Evolutionary conservation across 2,888 invertebrate genomes (phyloP).

Genomic region (Zygaena filipendulae): DNA sequence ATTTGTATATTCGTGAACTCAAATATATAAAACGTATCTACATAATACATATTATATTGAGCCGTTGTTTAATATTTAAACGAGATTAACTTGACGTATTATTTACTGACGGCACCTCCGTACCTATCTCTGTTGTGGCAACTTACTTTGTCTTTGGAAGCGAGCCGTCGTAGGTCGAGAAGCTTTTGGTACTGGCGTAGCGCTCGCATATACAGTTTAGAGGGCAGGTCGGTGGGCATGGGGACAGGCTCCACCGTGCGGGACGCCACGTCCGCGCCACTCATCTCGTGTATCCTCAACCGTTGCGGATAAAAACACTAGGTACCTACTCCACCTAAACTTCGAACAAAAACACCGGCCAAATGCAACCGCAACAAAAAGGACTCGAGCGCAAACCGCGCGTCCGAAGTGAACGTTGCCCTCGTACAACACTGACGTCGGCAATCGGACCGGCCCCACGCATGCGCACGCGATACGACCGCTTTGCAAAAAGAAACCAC

Average conservation of each 20-base stretch:
- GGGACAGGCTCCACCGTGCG: slow-evolving; percentile 34
- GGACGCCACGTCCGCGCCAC: slow-evolving; percentile 50
- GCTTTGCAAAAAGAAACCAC: slow-evolving; percentile 53
- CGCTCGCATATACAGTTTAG: slow-evolving; percentile 67
- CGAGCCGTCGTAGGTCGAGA: slow-evolving; percentile 64
- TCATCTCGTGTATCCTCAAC: slow-evolving; percentile 35
- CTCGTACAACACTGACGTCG: slow-evolving; percentile 58
- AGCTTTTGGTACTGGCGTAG: slow-evolving; percentile 73
- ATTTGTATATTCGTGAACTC: no score
- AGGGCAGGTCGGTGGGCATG: slow-evolving; percentile 43
- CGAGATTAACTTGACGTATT: no score
- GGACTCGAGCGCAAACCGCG: slow-evolving; percentile 44
- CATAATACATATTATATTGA: no score
- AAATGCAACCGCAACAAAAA: no score
- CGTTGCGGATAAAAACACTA: no score
- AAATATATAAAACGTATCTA: no score
- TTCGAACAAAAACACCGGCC: no score
- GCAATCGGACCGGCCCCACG: slow-evolving; percentile 34
- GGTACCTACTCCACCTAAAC: no score
- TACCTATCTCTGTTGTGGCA: no score
- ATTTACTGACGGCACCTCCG: no score
- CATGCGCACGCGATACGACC: slow-evolving; percentile 42
- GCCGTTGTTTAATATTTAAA: no score
- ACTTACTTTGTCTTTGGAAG: slow-evolving; percentile 65
- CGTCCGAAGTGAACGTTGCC: slow-evolving; percentile 65